A percentile compares a stretch with the other conserved stretches of the same genome.
Conservation (phyloP, 1,140 invertebrate species). For the Drosophila nebulosa region DNA sequence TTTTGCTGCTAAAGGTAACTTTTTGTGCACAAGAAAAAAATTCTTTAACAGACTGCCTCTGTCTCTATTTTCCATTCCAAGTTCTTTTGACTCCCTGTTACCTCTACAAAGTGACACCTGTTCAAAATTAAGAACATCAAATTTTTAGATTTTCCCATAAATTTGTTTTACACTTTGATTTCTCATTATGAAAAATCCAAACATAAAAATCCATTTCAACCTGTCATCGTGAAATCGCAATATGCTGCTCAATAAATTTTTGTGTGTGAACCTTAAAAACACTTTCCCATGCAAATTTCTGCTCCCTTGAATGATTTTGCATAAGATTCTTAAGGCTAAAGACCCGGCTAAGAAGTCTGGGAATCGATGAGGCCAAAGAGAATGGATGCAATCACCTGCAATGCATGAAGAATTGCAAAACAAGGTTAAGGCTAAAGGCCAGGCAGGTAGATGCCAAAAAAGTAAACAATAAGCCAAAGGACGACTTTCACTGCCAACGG, state of each 20-base stretch:
- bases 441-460: slow-evolving; percentile 10
- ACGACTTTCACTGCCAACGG: slow-evolving; percentile 57
- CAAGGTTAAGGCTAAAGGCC: slow-evolving; percentile 10
- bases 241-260: slow-evolving; percentile 42
- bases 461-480: slow-evolving; percentile 1
- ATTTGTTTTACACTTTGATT: neutral
- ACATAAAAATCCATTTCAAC: slow-evolving; percentile 13
- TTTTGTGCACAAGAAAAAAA: too few relatives aligned
- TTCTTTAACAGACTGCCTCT: too few relatives aligned
- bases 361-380: slow-evolving; percentile 29
- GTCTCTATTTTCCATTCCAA: too few relatives aligned
- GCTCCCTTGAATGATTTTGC: slow-evolving; percentile 63
- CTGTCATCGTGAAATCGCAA: slow-evolving; percentile 61
- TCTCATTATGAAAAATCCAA: neutral
- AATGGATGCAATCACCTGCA: slow-evolving; percentile 44
- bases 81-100: too few relatives aligned
- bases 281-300: slow-evolving; percentile 74
- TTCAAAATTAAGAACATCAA: neutral
- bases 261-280: slow-evolving; percentile 35
- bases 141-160: neutral
- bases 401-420: slow-evolving; percentile 25
- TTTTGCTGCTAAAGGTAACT: too few relatives aligned
- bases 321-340: slow-evolving; percentile 58
- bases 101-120: too few relatives aligned
- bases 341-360: slow-evolving; percentile 48